Conservation (phyloP, 1,140 invertebrate species). For the Cryptotermes secundus region DNA sequence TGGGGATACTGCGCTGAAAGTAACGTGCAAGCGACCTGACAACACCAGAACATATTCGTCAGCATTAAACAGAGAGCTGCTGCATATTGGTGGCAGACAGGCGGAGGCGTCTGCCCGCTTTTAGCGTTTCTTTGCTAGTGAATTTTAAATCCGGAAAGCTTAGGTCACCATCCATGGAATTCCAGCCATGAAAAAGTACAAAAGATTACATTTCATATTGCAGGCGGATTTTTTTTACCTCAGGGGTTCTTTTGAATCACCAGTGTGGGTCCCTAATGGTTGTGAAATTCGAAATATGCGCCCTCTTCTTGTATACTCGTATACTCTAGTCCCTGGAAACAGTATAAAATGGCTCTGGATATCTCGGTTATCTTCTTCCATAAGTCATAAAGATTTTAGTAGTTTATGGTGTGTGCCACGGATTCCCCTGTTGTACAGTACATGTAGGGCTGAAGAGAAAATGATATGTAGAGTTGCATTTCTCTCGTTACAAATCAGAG, state of each 20-base stretch:
- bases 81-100: no score
- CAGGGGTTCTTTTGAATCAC: not conserved
- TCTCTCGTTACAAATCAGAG: not conserved
- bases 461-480: not conserved
- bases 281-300: not conserved
- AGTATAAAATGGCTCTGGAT: not conserved
- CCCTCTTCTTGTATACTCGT: not conserved
- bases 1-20: no score
- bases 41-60: no score
- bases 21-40: no score
- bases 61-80: no score
- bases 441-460: not conserved
- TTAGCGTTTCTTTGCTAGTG: no score
- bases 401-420: not conserved
- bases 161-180: not conserved
- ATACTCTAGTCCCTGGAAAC: not conserved
- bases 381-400: conserved; percentile 6
- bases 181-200: not conserved
- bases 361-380: not conserved
- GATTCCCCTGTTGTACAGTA: not conserved
- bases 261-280: conserved; percentile 5
- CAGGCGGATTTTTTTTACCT: not conserved
- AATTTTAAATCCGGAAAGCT: not conserved
- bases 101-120: no score
- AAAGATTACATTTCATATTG: not conserved